Conservation (phyloP, 1,140 invertebrate genomes). For the Brachionus koreanus region DNA sequence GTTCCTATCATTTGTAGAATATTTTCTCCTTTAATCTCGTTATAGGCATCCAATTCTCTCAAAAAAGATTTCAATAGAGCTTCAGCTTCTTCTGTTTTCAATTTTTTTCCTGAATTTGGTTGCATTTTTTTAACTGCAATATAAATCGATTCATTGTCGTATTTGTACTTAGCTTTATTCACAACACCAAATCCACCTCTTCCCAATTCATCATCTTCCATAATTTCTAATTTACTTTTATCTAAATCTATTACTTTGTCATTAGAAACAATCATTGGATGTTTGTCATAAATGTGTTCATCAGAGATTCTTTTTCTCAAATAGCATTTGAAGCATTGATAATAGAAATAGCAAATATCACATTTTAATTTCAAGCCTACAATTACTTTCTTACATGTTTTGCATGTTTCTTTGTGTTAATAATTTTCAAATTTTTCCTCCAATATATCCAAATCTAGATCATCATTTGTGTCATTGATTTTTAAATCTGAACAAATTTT, state of each 20-base stretch:
- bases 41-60: constrained; percentile 17
- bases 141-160: background rate
- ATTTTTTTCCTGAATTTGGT: background rate
- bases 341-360: too few relatives aligned
- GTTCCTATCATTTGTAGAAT: background rate
- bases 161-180: background rate
- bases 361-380: too few relatives aligned
- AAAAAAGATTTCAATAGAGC: background rate
- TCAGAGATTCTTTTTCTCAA: too few relatives aligned
- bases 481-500: background rate
- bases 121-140: background rate
- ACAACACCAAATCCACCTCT: background rate
- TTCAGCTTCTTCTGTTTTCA: too few relatives aligned
- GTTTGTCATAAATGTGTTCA: too few relatives aligned
- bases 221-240: background rate
- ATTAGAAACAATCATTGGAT: too few relatives aligned
- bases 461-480: background rate
- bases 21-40: background rate
- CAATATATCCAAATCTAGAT: background rate
- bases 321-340: too few relatives aligned
- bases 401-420: too few relatives aligned
- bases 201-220: background rate
- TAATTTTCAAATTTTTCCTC: too few relatives aligned
- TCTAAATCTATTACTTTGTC: too few relatives aligned
- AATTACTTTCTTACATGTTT: too few relatives aligned